These are phyloP conservation scores for Heliconius congener DNA, from an alignment of 1,140 invertebrate genomes.

Conservation along the genomic window DNA sequence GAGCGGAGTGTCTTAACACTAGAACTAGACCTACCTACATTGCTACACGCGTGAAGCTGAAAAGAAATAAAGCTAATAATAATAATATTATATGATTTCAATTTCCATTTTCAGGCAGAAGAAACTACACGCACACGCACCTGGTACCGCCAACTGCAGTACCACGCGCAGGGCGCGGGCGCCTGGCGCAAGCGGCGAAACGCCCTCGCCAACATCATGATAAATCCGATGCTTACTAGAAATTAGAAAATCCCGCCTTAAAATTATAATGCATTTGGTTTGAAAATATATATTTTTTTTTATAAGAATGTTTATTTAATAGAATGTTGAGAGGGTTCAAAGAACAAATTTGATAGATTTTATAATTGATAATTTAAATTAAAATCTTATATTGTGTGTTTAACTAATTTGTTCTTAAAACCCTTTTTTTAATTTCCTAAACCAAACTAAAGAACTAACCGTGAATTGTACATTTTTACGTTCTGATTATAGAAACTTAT, in stretches of 20 bases:
- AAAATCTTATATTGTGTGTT: not conserved
- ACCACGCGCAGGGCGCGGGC: slow-evolving; percentile 94
- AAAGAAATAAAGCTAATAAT: no score
- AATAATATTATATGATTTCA: no score
- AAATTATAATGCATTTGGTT: slow-evolving; percentile 19
- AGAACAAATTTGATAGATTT: slow-evolving; percentile 3
- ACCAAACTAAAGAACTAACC: not conserved
- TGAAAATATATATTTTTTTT: not conserved
- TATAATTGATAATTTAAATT: not conserved
- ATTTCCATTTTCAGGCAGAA: slow-evolving; percentile 87
- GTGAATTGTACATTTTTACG: not conserved
- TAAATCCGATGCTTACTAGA: slow-evolving; percentile 89
- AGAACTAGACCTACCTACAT: no score
- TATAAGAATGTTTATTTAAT: not conserved
- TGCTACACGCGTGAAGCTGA: no score
- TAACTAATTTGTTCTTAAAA: not conserved
- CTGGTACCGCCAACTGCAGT: slow-evolving; percentile 95
- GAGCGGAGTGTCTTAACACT: no score
- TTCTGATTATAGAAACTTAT: not conserved
- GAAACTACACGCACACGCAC: slow-evolving; percentile 90
- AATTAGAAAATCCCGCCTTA: slow-evolving; percentile 53
- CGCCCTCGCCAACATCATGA: slow-evolving; percentile 97
- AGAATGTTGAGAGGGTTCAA: not conserved
- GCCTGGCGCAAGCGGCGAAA: slow-evolving; percentile 94
- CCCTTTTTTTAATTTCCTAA: not conserved